Percentiles rank a stretch among this genome's conserved stretches.
phyloP scores from a whole-genome alignment of 2,888 invertebrate species.

The Penaeus monodon region DNA sequence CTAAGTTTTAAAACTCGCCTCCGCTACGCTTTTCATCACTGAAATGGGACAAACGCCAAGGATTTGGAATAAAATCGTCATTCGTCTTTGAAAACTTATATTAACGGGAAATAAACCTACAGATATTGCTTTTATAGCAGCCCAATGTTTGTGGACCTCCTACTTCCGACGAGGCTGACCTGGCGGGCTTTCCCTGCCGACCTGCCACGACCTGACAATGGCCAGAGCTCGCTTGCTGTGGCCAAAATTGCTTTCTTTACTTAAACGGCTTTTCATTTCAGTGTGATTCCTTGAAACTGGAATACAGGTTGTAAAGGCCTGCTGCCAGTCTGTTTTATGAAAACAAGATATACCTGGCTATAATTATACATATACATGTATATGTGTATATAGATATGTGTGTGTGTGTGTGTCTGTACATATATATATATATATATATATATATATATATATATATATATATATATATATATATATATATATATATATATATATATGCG shows the following conservation, averaged over 20 bases:
- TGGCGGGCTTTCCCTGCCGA: conserved; percentile 6
- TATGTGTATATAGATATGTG: neutral
- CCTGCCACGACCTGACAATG: conserved; percentile 28
- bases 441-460: neutral
- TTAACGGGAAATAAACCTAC: conserved; percentile 53
- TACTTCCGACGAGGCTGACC: neutral
- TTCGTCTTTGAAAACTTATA: conserved; percentile 58
- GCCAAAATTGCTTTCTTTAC: too few relatives aligned
- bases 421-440: too few relatives aligned
- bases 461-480: neutral
- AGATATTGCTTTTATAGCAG: conserved; percentile 55
- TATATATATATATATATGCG: conserved; percentile 6
- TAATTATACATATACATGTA: neutral
- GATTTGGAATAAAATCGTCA: conserved; percentile 61
- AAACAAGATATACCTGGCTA: neutral
- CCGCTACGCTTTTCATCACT: conserved; percentile 51
- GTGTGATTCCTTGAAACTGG: too few relatives aligned
- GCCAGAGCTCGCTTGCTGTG: conserved; percentile 6
- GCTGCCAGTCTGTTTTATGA: too few relatives aligned
- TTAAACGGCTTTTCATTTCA: too few relatives aligned
- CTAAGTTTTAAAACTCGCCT: conserved; percentile 49
- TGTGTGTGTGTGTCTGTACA: conserved; percentile 7
- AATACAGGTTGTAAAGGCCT: too few relatives aligned
- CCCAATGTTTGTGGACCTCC: conserved; percentile 36
- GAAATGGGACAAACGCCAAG: conserved; percentile 58